Evolutionary conservation across 2,888 invertebrate genomes (phyloP).

Genomic region (Agriopis marginaria): DNA sequence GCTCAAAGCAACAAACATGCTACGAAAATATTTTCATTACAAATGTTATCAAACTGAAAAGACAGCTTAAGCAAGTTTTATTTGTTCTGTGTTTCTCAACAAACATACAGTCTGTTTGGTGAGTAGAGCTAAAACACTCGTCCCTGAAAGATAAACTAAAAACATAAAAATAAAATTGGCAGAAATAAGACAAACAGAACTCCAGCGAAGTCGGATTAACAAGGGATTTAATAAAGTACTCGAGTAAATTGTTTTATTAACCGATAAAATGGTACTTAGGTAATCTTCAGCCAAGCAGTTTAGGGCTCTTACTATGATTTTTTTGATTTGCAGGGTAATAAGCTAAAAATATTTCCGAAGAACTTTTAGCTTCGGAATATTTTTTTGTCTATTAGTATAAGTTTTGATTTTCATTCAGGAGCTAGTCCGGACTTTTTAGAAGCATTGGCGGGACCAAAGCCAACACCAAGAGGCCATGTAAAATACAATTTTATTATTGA

Average conservation of each 20-base stretch:
- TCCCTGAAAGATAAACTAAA: constrained; percentile 24
- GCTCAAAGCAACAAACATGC: constrained; percentile 4
- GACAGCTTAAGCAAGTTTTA: constrained; percentile 21
- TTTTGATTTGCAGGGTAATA: background rate
- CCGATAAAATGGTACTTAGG: constrained; percentile 27
- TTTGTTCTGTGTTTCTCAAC: constrained; percentile 21
- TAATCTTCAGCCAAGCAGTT: constrained; percentile 4
- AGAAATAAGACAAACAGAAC: constrained; percentile 20
- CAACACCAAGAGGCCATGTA: too few species aligned
- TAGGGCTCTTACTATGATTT: background rate
- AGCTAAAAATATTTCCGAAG: background rate
- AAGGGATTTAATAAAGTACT: constrained; percentile 22
- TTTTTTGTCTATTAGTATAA: too few species aligned
- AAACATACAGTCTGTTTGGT: constrained; percentile 27
- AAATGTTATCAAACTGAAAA: constrained; percentile 30
- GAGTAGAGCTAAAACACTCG: constrained; percentile 20
- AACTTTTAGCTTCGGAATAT: too few species aligned
- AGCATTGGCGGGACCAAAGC: too few species aligned
- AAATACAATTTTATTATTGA: too few species aligned
- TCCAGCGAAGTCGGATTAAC: constrained; percentile 8
- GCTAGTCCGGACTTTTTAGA: too few species aligned
- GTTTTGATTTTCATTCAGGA: too few species aligned
- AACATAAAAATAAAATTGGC: constrained; percentile 16
- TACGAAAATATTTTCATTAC: constrained; percentile 33
- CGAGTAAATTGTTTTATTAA: constrained; percentile 22